Evolutionary conservation across 2,113 vertebrate species (phyloP).

Genomic region (Austrofundulus limnaeus): DNA sequence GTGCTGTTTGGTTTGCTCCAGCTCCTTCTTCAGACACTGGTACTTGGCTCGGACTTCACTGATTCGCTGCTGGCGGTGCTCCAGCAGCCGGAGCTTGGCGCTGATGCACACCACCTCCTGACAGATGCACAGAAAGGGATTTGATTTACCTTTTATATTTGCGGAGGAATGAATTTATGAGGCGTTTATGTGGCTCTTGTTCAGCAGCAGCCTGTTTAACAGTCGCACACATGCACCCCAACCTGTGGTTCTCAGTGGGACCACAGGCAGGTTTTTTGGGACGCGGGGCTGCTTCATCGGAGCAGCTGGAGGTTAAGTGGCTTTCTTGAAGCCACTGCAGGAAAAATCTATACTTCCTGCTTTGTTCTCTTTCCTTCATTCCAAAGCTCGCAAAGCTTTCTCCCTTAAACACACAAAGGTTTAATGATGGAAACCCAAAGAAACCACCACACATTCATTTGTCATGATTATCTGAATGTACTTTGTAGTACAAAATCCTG

Average conservation of each 20-base stretch:
- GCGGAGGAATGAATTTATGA: slow-evolving; percentile 18
- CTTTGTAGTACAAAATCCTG: slow-evolving; percentile 33
- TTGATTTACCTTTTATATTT: slow-evolving; percentile 37
- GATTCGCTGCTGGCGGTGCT: slow-evolving; percentile 94
- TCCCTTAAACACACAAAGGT: slow-evolving; percentile 42
- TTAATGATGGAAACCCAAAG: slow-evolving; percentile 20
- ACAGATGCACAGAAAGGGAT: slow-evolving; percentile 13
- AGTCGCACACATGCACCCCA: slow-evolving; percentile 37
- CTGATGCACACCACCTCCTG: slow-evolving; percentile 88
- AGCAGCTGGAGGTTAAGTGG: slow-evolving; percentile 56
- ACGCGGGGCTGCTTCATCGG: slow-evolving; percentile 48
- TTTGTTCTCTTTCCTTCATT: slow-evolving; percentile 38
- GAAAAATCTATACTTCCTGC: slow-evolving; percentile 63
- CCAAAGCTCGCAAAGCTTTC: slow-evolving; percentile 34
- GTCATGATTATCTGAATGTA: slow-evolving; percentile 19
- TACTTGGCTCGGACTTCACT: slow-evolving; percentile 93
- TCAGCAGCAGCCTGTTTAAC: slow-evolving; percentile 22
- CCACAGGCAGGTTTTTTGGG: slow-evolving; percentile 18
- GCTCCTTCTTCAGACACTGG: slow-evolving; percentile 93
- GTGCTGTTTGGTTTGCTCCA: slow-evolving; percentile 94
- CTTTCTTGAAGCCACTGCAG: slow-evolving; percentile 44
- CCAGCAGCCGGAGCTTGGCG: slow-evolving; percentile 89
- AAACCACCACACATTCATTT: slow-evolving; percentile 39
- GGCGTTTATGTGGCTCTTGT: slow-evolving; percentile 9
- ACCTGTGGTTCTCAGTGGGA: slow-evolving; percentile 24